These are phyloP conservation scores for Hypomecis punctinalis DNA, from an alignment of 2,888 invertebrate species.

Conservation along the genomic window DNA sequence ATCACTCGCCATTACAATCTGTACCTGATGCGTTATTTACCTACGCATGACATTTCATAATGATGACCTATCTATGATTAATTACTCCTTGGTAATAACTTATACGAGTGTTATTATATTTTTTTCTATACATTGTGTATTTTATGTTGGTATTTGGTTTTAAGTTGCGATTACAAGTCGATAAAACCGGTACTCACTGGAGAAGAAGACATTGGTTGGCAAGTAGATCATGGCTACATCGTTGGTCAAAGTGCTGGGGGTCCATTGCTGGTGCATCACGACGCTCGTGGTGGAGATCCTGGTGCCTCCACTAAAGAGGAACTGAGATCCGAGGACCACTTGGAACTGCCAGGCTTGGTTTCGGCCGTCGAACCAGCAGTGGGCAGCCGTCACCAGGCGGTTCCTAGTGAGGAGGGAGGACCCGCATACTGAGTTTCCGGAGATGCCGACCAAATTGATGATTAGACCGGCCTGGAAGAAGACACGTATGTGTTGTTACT, in stretches of 20 bases:
- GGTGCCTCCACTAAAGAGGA: constrained; percentile 57
- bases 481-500: background rate
- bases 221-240: constrained; percentile 62
- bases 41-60: too few relatives aligned
- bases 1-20: too few relatives aligned
- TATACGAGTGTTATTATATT: too few relatives aligned
- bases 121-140: too few relatives aligned
- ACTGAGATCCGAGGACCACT: constrained; percentile 58
- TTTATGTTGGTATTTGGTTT: too few relatives aligned
- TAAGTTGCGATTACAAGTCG: background rate
- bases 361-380: constrained; percentile 61
- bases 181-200: background rate
- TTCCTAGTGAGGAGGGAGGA: constrained; percentile 52
- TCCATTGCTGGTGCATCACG: constrained; percentile 55
- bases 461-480: constrained; percentile 9
- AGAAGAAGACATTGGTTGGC: constrained; percentile 35
- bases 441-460: background rate
- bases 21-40: too few relatives aligned
- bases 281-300: constrained; percentile 53
- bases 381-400: constrained; percentile 63
- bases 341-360: constrained; percentile 53
- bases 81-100: too few relatives aligned
- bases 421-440: constrained; percentile 47
- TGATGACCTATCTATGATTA: too few relatives aligned
- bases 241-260: constrained; percentile 45